Evolutionary conservation across 2,888 invertebrate genomes (phyloP).

Genomic region (Andrena chrysosceles): DNA sequence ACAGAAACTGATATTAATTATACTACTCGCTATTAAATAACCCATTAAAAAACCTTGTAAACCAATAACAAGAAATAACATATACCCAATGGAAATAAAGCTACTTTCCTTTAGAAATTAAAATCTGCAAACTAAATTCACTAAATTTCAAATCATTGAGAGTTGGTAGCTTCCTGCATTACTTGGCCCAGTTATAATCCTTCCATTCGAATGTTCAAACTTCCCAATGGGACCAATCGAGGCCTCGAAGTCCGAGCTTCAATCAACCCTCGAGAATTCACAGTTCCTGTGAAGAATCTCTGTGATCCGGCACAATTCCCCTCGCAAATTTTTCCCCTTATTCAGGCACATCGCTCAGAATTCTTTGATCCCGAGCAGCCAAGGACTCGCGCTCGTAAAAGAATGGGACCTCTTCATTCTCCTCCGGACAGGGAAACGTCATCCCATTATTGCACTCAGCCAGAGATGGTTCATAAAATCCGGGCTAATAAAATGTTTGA

Average conservation of each 20-base stretch:
- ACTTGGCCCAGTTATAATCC: too few relatives aligned
- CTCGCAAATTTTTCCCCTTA: not conserved
- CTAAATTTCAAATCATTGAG: too few relatives aligned
- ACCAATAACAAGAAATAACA: too few relatives aligned
- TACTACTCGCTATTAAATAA: too few relatives aligned
- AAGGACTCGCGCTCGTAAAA: not conserved
- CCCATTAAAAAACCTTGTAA: too few relatives aligned
- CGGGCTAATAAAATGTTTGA: constrained; percentile 21
- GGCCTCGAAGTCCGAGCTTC: not conserved
- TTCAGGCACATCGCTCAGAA: not conserved
- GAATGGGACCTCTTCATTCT: not conserved
- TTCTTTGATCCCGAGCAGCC: not conserved
- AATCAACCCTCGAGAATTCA: not conserved
- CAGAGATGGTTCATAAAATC: constrained; percentile 19
- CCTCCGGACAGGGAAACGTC: not conserved
- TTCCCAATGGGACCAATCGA: not conserved
- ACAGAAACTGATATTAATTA: too few relatives aligned
- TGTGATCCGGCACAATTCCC: not conserved
- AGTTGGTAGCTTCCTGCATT: too few relatives aligned
- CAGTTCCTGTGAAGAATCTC: not conserved
- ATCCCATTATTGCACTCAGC: not conserved
- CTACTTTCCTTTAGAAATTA: too few relatives aligned
- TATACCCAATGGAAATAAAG: too few relatives aligned
- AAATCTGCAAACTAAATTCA: too few relatives aligned
- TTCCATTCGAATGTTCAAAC: too few relatives aligned